A percentile compares a stretch with the other conserved stretches of the same genome.
phyloP scores from a whole-genome alignment of 2,888 invertebrate genomes.

The Phlogophora meticulosa region DNA sequence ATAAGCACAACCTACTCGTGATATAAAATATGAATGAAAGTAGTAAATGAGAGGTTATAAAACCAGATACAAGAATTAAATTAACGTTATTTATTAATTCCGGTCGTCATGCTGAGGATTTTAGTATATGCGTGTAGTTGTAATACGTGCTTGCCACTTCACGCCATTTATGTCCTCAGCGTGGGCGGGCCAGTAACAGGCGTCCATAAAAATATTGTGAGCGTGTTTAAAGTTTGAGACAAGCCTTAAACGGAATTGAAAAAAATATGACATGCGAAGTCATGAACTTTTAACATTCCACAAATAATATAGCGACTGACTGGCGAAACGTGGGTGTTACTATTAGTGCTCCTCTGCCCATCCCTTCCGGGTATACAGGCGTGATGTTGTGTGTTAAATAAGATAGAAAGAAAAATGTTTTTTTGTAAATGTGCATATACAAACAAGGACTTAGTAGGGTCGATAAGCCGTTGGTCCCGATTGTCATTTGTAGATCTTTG shows the following conservation, averaged over 20 bases:
- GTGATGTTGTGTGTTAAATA: too few relatives aligned
- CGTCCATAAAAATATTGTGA: constrained; percentile 42
- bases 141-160: constrained; percentile 16
- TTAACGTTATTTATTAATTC: constrained; percentile 44
- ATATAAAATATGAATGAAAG: constrained; percentile 50
- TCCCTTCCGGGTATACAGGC: too few relatives aligned
- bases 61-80: constrained; percentile 47
- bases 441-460: too few relatives aligned
- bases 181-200: constrained; percentile 55
- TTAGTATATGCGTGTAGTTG: constrained; percentile 23
- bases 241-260: not conserved
- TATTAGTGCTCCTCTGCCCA: too few relatives aligned
- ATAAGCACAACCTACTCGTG: not conserved
- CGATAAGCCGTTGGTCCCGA: too few relatives aligned
- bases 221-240: constrained; percentile 10
- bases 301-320: too few relatives aligned
- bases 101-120: constrained; percentile 25
- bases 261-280: not conserved
- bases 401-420: too few relatives aligned
- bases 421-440: too few relatives aligned
- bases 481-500: too few relatives aligned
- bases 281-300: not conserved
- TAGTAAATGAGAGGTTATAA: constrained; percentile 35
- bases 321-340: too few relatives aligned
- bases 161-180: constrained; percentile 47